Percentiles rank a stretch among this genome's conserved stretches.
These are phyloP conservation scores for Campaea margaritaria DNA, from an alignment of 2,888 invertebrate genomes.

Conservation along the genomic window DNA sequence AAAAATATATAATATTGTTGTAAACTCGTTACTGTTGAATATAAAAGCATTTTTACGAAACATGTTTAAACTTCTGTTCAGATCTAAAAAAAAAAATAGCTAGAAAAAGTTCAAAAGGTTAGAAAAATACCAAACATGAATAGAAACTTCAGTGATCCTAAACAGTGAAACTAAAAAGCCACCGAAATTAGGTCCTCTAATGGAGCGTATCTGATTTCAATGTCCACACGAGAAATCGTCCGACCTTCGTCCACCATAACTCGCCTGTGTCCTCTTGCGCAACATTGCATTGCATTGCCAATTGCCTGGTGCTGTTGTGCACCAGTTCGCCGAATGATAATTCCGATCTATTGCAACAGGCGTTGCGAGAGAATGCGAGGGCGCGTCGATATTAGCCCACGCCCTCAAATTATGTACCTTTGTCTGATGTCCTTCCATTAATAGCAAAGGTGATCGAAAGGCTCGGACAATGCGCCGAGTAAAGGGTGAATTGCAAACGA, in stretches of 20 bases:
- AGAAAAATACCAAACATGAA: no score
- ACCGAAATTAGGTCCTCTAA: conserved; percentile 34
- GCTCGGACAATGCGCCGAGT: conserved; percentile 38
- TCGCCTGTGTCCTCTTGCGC: conserved; percentile 74
- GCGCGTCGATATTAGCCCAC: conserved; percentile 71
- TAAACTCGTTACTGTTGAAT: no score
- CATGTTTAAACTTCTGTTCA: no score
- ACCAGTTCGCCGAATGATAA: conserved; percentile 83
- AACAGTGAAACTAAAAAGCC: conserved; percentile 2
- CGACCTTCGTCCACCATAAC: conserved; percentile 73
- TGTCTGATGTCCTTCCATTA: conserved; percentile 61
- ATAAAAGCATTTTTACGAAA: no score
- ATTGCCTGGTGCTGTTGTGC: conserved; percentile 65
- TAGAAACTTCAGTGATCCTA: conserved; percentile 3
- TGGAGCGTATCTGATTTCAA: conserved; percentile 63
- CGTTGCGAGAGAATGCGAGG: conserved; percentile 76
- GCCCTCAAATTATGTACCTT: conserved; percentile 77
- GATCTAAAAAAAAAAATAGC: no score
- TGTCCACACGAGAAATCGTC: conserved; percentile 57
- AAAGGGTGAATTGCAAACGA: conserved; percentile 32
- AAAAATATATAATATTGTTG: no score
- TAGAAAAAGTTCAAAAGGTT: no score
- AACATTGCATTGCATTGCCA: conserved; percentile 59
- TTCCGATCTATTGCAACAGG: conserved; percentile 77
- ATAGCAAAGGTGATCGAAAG: conserved; percentile 24